Percentiles rank a stretch among this genome's conserved stretches.
These are phyloP conservation scores for Amphimedon queenslandica DNA, from an alignment of 37 sponge, comb jelly and placozoan genomes.

Conservation along the genomic window DNA sequence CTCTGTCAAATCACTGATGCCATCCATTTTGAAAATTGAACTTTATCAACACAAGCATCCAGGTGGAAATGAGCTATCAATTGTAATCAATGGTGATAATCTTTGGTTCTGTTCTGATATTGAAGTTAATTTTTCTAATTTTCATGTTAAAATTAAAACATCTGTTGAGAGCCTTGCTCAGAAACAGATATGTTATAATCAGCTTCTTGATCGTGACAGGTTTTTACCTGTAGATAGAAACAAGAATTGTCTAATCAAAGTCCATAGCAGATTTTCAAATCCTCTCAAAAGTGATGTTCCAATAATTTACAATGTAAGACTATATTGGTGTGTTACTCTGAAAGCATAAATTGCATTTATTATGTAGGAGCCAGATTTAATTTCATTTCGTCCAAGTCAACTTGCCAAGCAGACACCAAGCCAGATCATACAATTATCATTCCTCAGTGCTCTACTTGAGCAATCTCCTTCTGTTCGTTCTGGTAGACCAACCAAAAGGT, in stretches of 20 bases:
- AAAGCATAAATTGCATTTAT: background rate
- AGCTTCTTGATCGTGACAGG: too few species aligned
- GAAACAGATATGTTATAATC: too few species aligned
- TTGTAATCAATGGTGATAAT: conserved; percentile 2
- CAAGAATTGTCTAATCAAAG: too few species aligned
- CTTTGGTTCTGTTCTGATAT: conserved; percentile 4
- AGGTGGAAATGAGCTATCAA: background rate
- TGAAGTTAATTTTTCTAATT: too few species aligned
- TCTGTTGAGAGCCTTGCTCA: too few species aligned
- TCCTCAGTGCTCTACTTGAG: conserved; percentile 14
- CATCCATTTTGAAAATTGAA: background rate
- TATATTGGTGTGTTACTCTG: too few species aligned
- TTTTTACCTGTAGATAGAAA: too few species aligned
- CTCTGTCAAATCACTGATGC: background rate
- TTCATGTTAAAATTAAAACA: too few species aligned
- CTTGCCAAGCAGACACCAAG: conserved; percentile 25
- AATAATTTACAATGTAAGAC: conserved; percentile 1
- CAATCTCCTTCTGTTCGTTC: background rate
- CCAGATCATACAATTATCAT: conserved; percentile 3
- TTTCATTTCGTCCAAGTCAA: background rate
- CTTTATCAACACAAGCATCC: background rate
- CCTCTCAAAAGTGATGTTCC: too few species aligned
- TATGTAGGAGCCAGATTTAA: conserved; percentile 1
- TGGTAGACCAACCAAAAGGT: background rate
- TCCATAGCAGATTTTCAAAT: too few species aligned